Evolutionary conservation across 2,888 invertebrate genomes (phyloP), one percentile per base, ranked within the genome.

Genomic region (Camptogramma bilineatum): DNA sequence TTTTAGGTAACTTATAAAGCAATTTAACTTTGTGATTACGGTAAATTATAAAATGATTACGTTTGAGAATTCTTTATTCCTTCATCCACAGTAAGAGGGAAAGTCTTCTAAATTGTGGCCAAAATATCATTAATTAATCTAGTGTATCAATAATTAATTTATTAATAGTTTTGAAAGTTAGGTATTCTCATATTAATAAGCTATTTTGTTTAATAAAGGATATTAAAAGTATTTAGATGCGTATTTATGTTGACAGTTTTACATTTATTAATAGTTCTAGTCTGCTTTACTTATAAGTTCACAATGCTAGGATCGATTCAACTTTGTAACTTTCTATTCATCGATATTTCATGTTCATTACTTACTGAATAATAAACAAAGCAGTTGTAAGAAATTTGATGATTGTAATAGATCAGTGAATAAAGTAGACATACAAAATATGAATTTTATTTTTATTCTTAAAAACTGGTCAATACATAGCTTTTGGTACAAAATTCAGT

Each of bases 401-500:
- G 16, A 28, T 42, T 50, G 18, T 18, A 55, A 55, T 46, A 47
- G n/a, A 42, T 16, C 47, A 17, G 8, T 54, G 59, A 71, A 70
- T 68, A 65, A 70, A 69, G 54, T 56, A 62, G 48, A 65, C 60
- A 52, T 52, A 62, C 28, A 69, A 58, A 65, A 34, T 54, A 52
- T 59, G 70, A 21, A 74, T 77, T 73, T 10, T 66, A 72, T 76
- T 76, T 81, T 85, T 79, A 79, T 78, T 75, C 66, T 77, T 78
- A 80, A 82, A 78, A 77, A 76, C 73, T 59, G 74, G 68, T 76
- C 78, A 73, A 78, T 72, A 70, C 73, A 71, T 74, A 76, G 74
- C 70, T 79, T 80, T 82, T 82, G 76, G 79, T 87, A 88, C 73
- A 85, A 83, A 86, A 81, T 73, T 77, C 56, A 74, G 28, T 75